These are phyloP conservation scores for Platichthys flesus DNA, from an alignment of 2,113 vertebrate species.

Conservation along the genomic window DNA sequence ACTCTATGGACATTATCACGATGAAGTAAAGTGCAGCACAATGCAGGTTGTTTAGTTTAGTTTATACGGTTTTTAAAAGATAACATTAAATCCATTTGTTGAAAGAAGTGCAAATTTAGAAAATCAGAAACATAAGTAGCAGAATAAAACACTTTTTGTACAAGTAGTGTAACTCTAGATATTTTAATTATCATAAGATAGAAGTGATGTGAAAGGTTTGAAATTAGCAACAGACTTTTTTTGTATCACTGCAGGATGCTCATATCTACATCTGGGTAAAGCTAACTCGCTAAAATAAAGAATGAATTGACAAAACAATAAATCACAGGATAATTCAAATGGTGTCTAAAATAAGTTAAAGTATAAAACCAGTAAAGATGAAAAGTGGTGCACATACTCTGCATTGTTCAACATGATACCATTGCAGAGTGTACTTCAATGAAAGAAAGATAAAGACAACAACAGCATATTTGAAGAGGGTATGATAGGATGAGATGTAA, in stretches of 20 bases:
- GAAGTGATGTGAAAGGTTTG: not conserved
- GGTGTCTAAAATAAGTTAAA: not conserved
- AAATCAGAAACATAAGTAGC: not conserved
- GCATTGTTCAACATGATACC: too few species aligned
- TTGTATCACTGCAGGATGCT: too few species aligned
- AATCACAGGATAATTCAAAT: not conserved
- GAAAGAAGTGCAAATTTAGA: not conserved
- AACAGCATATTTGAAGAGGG: not conserved
- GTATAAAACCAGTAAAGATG: not conserved
- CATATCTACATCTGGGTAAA: too few species aligned
- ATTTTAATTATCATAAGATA: not conserved
- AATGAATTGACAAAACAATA: too few species aligned
- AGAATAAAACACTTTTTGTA: too few species aligned
- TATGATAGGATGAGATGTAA: slow-evolving; percentile 1
- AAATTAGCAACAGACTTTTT: too few species aligned
- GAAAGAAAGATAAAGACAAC: not conserved
- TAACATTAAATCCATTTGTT: not conserved
- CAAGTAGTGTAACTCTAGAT: too few species aligned
- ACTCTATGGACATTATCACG: not conserved
- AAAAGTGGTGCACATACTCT: not conserved
- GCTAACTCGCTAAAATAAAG: too few species aligned
- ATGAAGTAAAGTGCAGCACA: not conserved
- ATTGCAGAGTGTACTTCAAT: too few species aligned
- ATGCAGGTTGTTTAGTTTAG: not conserved
- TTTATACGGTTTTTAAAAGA: not conserved